Base-by-base conservation (phyloP, 2,888 invertebrate genomes). In the Phyllotreta striolata region DNA sequence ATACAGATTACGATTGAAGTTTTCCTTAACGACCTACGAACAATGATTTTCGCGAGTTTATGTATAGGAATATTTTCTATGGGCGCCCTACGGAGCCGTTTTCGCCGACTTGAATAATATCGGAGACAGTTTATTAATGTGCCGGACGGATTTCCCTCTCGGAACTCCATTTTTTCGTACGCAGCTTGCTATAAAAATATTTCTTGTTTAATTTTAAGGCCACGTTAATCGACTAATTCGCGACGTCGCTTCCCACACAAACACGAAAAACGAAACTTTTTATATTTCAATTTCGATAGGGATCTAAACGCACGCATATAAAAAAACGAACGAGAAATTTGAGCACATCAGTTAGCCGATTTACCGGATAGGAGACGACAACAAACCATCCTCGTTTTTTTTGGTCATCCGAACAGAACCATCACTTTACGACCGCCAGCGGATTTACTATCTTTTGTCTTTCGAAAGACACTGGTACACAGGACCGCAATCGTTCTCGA, bases 1-100 rank as follows among this genome's bases (percentile, higher is more conserved):
- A 68, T 70, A 70, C 66, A 70, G 70, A 70, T 70, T 70, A 70
- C 61, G 70, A 68, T 70, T 70, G 66, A 68, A 70, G 66, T 70
- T 70, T 70, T 63, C 66, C 65, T 54, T 68, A 70, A 70, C 66
- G 67, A 67, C 62, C 65, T 62, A 24, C 59, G 61, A 68, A 70
- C 70, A 68, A 70, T 70, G 66, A 70, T 70, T 70, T 24, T 68
- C 70, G 62, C 68, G 65, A 70, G 62, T 70, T 70, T 70, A 68
- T 67, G 63, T 70, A 24, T 24, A 66, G 46, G 64, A 66, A 67
- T 69, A 69, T 69, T 66, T 66, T 67, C 66, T 65, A 65, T 67
- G 57, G 66, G 24, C 24, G 24, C 24, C 24, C 24, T 4, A n/a
- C n/a, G n/a, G n/a, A 56, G 58, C 66, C 66, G 66, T 66, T 62